Conservation (phyloP, 2,113 vertebrate genomes). For the Rhinogobius similis region DNA sequence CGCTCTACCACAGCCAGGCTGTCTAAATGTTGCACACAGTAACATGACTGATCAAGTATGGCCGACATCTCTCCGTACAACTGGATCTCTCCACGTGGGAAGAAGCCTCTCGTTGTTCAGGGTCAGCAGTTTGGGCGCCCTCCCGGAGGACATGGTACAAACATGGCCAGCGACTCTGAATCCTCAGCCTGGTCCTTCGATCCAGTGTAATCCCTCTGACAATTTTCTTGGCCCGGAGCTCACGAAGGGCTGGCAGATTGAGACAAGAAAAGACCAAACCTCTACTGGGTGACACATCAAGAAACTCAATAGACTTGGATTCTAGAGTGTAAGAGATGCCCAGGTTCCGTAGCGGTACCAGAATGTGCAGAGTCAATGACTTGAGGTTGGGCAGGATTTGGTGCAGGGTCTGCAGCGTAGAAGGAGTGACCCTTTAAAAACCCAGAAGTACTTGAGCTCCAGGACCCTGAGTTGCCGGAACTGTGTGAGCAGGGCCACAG, state of each 20-base stretch:
- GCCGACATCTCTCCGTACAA: constrained; percentile 75
- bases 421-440: constrained; percentile 80
- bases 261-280: constrained; percentile 82
- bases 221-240: constrained; percentile 82
- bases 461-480: constrained; percentile 78
- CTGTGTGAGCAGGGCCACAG: constrained; percentile 73
- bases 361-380: constrained; percentile 80
- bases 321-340: constrained; percentile 81
- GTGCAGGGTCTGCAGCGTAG: constrained; percentile 76
- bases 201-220: constrained; percentile 81
- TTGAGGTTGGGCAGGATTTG: constrained; percentile 79
- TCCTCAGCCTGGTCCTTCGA: constrained; percentile 75
- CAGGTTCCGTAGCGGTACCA: constrained; percentile 82
- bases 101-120: constrained; percentile 82
- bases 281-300: constrained; percentile 82
- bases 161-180: constrained; percentile 83
- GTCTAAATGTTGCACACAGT: constrained; percentile 82
- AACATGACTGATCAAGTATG: constrained; percentile 81
- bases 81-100: constrained; percentile 76
- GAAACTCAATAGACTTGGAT: constrained; percentile 78
- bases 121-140: constrained; percentile 79
- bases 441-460: constrained; percentile 85
- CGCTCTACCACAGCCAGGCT: constrained; percentile 81
- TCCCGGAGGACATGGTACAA: constrained; percentile 79
- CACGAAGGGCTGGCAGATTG: constrained; percentile 78